phyloP scores from a whole-genome alignment of 2,797 vertebrate species.

The Danio choprae region DNA sequence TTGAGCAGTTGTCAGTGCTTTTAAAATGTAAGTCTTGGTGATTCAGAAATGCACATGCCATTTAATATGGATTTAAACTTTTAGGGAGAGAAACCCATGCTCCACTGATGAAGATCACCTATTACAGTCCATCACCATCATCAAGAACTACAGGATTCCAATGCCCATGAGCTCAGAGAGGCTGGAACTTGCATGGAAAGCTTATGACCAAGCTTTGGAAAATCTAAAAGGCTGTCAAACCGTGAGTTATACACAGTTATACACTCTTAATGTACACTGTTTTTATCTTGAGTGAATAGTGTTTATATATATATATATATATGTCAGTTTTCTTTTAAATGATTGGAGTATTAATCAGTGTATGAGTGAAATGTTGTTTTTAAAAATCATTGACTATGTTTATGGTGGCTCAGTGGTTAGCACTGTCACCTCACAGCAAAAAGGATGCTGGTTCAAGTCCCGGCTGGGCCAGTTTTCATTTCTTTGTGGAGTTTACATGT shows the following conservation, averaged over 20 bases:
- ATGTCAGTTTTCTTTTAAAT: not conserved
- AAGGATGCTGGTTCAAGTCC: no score
- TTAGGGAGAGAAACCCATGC: slow-evolving; percentile 51
- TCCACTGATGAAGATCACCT: slow-evolving; percentile 69
- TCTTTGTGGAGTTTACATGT: no score
- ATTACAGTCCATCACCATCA: slow-evolving; percentile 71
- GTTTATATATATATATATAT: not conserved
- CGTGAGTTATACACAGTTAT: slow-evolving; percentile 63
- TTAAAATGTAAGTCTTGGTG: not conserved
- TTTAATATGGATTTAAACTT: not conserved
- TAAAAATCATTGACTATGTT: no score
- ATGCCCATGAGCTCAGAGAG: slow-evolving; percentile 68
- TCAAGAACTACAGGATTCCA: slow-evolving; percentile 68
- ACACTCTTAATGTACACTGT: not conserved
- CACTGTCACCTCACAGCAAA: no score
- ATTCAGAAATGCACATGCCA: not conserved
- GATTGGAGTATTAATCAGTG: not conserved
- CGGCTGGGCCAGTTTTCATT: no score
- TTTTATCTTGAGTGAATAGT: not conserved
- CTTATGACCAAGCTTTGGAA: slow-evolving; percentile 73
- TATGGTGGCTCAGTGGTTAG: no score
- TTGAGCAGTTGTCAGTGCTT: not conserved
- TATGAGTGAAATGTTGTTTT: not conserved
- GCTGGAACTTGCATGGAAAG: slow-evolving; percentile 71
- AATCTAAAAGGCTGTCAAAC: slow-evolving; percentile 69